Conservation (phyloP, 2,113 vertebrate genomes). For the Trinectes maculatus region DNA sequence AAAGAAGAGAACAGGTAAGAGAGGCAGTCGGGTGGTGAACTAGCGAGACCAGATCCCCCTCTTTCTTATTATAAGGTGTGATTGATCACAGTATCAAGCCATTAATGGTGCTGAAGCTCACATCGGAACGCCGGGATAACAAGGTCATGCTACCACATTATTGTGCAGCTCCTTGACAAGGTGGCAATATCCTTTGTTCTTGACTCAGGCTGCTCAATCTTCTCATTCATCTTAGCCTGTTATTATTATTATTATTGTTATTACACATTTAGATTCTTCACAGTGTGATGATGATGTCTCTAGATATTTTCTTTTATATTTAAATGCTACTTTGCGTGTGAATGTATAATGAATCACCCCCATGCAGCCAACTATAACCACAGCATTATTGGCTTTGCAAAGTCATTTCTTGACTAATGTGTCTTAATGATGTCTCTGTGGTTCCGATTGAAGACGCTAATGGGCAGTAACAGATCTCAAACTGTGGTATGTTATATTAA, state of each 20-base stretch:
- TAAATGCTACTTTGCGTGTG: slow-evolving; percentile 41
- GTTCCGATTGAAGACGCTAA: slow-evolving; percentile 65
- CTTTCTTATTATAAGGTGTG: slow-evolving; percentile 56
- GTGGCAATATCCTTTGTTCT: slow-evolving; percentile 16
- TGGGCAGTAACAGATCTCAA: slow-evolving; percentile 69
- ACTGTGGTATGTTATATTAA: slow-evolving; percentile 68
- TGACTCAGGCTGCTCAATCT: slow-evolving; percentile 5
- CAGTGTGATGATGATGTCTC: slow-evolving; percentile 2
- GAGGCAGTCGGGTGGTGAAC: slow-evolving; percentile 20
- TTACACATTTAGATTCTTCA: slow-evolving; percentile 8
- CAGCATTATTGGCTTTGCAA: slow-evolving; percentile 57
- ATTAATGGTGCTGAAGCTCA: slow-evolving; percentile 59
- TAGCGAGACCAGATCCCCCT: slow-evolving; percentile 40
- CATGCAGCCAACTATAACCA: slow-evolving; percentile 31
- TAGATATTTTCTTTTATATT: background rate
- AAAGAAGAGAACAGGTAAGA: slow-evolving; percentile 19
- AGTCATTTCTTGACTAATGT: slow-evolving; percentile 58
- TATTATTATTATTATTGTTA: too few relatives aligned
- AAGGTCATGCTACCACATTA: slow-evolving; percentile 57
- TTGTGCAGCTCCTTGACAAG: slow-evolving; percentile 33
- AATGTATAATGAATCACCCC: slow-evolving; percentile 44
- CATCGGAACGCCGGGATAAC: slow-evolving; percentile 34
- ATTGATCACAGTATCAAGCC: slow-evolving; percentile 60
- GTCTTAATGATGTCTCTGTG: slow-evolving; percentile 66
- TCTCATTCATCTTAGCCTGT: slow-evolving; percentile 2